phyloP scores from a whole-genome alignment of 1,140 invertebrate genomes.

The Ridgeia piscesae region DNA sequence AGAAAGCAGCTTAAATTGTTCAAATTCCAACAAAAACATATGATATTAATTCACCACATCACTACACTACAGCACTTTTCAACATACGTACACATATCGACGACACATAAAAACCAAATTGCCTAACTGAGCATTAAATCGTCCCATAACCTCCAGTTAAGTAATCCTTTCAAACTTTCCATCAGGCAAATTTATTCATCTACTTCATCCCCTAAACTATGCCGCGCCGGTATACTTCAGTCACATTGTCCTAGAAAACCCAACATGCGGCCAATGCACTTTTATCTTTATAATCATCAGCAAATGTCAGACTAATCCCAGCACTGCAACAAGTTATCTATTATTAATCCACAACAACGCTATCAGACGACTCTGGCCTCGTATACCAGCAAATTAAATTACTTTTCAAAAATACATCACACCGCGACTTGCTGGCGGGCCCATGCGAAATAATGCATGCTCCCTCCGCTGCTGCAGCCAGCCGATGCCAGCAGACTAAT shows the following conservation, averaged over 20 bases:
- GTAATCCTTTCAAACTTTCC: background rate
- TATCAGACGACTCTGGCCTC: background rate
- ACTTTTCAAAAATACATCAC: constrained; percentile 6
- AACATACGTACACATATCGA: no score
- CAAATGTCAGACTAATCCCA: background rate
- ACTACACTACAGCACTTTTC: no score
- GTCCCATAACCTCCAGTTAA: background rate
- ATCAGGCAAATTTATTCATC: background rate
- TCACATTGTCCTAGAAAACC: background rate
- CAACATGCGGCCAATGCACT: background rate
- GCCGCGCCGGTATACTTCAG: background rate
- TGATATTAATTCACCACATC: no score
- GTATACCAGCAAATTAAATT: background rate
- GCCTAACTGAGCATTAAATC: background rate
- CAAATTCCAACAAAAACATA: no score
- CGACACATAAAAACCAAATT: no score
- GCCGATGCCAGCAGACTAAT: background rate
- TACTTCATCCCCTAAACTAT: background rate
- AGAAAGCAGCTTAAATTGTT: no score
- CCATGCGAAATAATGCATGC: background rate
- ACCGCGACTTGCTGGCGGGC: background rate
- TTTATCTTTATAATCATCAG: background rate
- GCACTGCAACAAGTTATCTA: background rate
- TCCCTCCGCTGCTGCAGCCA: background rate
- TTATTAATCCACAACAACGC: background rate